Percentiles rank a stretch among this genome's conserved stretches.
phyloP scores from a whole-genome alignment of 2,888 invertebrate genomes.

The Stratiomys singularior region DNA sequence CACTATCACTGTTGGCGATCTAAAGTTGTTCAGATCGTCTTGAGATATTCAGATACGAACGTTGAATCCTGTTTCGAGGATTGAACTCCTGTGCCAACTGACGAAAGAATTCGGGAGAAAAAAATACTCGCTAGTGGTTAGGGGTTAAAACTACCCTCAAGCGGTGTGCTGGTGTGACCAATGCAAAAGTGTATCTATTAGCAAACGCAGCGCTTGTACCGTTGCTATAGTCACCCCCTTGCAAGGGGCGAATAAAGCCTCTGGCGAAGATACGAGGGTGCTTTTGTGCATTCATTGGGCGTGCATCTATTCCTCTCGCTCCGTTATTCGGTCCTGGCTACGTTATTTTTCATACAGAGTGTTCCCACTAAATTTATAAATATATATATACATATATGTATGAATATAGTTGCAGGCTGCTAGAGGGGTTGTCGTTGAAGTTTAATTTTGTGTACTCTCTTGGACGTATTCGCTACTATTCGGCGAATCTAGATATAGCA shows the following conservation, averaged over 20 bases:
- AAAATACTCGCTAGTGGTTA: neutral
- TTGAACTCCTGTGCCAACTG: neutral
- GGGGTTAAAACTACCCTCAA: conserved; percentile 35
- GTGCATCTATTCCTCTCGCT: conserved; percentile 14
- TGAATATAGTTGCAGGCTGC: no score
- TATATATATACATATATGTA: no score
- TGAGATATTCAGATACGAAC: no score
- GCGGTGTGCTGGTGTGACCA: conserved; percentile 16
- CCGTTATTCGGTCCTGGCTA: neutral
- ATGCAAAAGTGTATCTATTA: conserved; percentile 32
- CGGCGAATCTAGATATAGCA: neutral
- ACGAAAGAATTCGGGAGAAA: neutral
- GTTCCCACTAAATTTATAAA: no score
- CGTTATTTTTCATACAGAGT: neutral
- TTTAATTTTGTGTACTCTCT: neutral
- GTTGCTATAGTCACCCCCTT: conserved; percentile 42
- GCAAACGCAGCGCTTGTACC: conserved; percentile 21
- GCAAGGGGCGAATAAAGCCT: conserved; percentile 8
- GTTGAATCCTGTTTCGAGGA: neutral
- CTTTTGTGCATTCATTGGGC: conserved; percentile 13
- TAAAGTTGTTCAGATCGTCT: no score
- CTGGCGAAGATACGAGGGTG: conserved; percentile 14
- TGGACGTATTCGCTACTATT: neutral
- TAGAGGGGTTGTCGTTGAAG: conserved; percentile 19
- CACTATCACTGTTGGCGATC: no score